Base-by-base conservation (phyloP, 2,888 invertebrate species). In the Allophyes oxyacanthae region DNA sequence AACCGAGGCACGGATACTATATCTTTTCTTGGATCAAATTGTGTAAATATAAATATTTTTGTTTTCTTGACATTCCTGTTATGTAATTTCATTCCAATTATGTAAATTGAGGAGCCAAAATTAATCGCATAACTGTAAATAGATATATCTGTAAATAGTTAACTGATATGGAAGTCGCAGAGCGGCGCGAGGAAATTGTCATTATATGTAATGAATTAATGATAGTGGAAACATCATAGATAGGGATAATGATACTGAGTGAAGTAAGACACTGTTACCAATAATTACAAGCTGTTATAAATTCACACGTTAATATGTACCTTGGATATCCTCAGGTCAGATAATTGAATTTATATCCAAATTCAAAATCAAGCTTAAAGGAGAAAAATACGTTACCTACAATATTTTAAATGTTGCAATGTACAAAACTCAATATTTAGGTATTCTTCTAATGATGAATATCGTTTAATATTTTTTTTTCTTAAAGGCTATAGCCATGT, bases 21-120 rank as follows among this genome's bases (percentile, higher is more conserved):
- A 68, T 70, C 43, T 64, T 74, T 76, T 71, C 70, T 75, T 86
- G 76, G 76, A 69, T 67, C 64, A 77, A 72, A 75, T 80, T 79
- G 81, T 92, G 91, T 91, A 91, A 84, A 90, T 91, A 89, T 60
- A 72, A 75, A 64, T 74, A 68, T 77, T 79, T 77, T 84, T 85
- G 83, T 86, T 88, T 82, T 88, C 84, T 82, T 82, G 68, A 93
- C 92, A 93, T 92, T 93, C 93, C 92, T 86, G 87, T 88, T 92
- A 86, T 88, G 89, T 88, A 88, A 84, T 88, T 89, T 84, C 86
- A 91, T 91, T 91, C 88, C 90, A 88, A 82, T 20, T 87, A 73
- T 89, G 85, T 88, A 89, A 87, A 88, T 85, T 83, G 83, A 86
- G 76, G 79, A 87, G 85, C 85, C 88, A 88, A 87, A 88, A 81